Evolutionary conservation across 2,797 vertebrate genomes (phyloP), one percentile per base, ranked within the genome.

Genomic region (Platalea minor): DNA sequence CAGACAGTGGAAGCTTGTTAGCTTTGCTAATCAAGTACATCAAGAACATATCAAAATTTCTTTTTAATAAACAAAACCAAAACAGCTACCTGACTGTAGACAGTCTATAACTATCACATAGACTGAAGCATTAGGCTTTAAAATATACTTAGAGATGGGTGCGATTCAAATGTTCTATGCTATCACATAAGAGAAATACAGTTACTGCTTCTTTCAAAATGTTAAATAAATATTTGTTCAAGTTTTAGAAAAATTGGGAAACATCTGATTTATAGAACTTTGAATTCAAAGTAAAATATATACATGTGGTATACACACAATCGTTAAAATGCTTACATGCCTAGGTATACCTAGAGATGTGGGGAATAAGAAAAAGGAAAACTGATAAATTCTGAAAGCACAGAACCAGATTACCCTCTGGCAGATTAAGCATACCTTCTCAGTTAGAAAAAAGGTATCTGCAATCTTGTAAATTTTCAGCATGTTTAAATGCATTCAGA

Each of bases 1-100:
- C 1, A 89, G 69, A 56, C 53, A 72, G 91, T 26, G 20, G 51
- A 82, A 93, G 23, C 81, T 57, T 94, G 72, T 88, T 95, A 93
- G 60, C 15, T 82, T 76, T 82, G 23, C 13, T 82, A 73, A 61
- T 35, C 53, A 70, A 90, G 73, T 75, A 85, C 69, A 56, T 45
- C 28, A 85, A 93, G 64, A 46, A 67, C 21, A 45, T 59, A 88
- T 33, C 17, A 85, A 89, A 96, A 94, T 77, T 16, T 91, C 31
- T 85, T 83, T 89, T 91, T 88, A 95, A 94, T 79, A 94, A 95
- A 91, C 19, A 81, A 93, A 88, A 37, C 3, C 10, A 56, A 74
- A 92, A 89, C 37, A 35, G 1, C 29, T 7, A 59, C 53, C 45
- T 93, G 64, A 68, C 51, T 77, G 43, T 45, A 88, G 23, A 68